Percentiles rank a stretch among this genome's conserved stretches.
Conservation (phyloP, 2,797 vertebrate genomes). For the Nasua narica region DNA sequence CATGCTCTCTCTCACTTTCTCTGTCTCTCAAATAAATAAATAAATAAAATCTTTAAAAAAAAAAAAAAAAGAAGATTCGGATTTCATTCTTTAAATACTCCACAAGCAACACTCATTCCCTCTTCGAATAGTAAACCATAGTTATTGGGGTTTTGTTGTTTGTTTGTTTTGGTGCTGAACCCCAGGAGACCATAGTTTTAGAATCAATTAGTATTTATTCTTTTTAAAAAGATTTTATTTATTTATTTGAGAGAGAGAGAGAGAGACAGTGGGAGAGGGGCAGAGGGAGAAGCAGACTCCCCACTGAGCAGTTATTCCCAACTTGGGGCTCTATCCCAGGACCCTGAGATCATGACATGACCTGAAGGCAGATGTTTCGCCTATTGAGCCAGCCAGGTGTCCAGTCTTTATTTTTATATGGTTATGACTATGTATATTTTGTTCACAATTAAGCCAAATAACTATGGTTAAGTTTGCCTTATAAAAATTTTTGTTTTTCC, state of each 20-base stretch:
- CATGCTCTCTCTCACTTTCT: too few relatives aligned
- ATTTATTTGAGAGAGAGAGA: background rate
- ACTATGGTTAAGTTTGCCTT: background rate
- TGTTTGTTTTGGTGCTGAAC: background rate
- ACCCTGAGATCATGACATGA: background rate
- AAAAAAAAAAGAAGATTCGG: background rate
- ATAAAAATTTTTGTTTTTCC: background rate
- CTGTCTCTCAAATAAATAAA: too few relatives aligned
- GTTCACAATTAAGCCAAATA: background rate
- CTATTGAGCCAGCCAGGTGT: background rate
- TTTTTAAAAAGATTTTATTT: background rate
- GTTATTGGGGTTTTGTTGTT: background rate
- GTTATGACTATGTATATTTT: background rate
- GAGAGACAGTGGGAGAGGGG: background rate
- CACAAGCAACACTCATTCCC: background rate
- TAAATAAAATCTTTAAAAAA: too few relatives aligned
- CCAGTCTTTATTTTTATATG: background rate
- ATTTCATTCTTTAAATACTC: background rate
- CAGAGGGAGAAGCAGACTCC: background rate
- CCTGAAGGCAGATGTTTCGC: background rate
- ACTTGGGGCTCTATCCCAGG: background rate
- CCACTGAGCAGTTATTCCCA: background rate
- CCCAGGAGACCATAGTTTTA: background rate
- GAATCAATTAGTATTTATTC: background rate
- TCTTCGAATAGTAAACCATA: background rate